phyloP scores from a whole-genome alignment of 2,113 vertebrate species.

The Microtus oregoni region DNA sequence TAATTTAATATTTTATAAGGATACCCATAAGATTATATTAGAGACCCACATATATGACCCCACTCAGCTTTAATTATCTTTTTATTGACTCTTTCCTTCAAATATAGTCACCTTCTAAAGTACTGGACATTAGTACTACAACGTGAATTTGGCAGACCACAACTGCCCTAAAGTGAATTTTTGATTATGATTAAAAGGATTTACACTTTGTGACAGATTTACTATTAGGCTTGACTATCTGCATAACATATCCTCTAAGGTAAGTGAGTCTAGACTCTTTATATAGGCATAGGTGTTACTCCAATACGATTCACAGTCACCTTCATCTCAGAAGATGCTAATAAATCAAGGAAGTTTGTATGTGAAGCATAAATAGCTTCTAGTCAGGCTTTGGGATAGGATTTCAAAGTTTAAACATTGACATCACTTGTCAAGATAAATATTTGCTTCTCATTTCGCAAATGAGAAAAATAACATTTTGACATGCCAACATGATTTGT shows the following conservation, averaged over 20 bases:
- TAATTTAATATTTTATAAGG: neutral
- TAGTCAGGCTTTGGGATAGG: neutral
- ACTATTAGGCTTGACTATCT: neutral
- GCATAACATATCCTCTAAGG: neutral
- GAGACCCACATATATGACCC: neutral
- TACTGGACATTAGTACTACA: neutral
- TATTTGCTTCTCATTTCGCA: neutral
- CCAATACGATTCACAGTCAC: neutral
- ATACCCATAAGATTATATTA: neutral
- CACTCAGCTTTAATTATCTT: neutral
- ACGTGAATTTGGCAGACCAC: neutral
- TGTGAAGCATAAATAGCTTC: neutral
- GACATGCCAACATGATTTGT: neutral
- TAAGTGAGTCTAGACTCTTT: neutral
- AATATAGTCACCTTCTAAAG: neutral
- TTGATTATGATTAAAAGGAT: neutral
- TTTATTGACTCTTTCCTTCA: neutral
- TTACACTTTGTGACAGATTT: neutral
- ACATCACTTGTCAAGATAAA: neutral
- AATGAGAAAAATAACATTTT: conserved; percentile 17
- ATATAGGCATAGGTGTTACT: neutral
- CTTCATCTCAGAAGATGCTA: neutral
- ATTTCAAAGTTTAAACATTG: conserved; percentile 20
- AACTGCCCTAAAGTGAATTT: neutral
- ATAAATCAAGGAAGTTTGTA: neutral